Percentiles rank a stretch among this genome's conserved stretches.
phyloP scores from a whole-genome alignment of 2,113 vertebrate genomes.

The Romanogobio albipinnatus region DNA sequence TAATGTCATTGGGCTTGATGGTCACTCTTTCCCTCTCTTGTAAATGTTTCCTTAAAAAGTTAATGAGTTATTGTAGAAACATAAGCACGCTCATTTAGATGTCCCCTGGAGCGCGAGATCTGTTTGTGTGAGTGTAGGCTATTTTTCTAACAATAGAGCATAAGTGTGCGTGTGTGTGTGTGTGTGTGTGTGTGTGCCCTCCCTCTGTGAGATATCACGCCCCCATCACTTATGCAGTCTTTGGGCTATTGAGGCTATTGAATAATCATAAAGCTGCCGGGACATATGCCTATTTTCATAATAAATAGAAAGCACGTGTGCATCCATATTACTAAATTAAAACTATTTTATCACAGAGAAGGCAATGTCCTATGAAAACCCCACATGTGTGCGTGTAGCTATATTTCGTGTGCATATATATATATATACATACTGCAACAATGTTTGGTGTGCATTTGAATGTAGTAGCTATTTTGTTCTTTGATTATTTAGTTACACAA shows the following conservation, averaged over 20 bases:
- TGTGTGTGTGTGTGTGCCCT: not conserved
- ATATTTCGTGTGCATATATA: not conserved
- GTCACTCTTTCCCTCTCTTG: not conserved
- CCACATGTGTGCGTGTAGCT: not conserved
- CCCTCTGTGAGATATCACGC: not conserved
- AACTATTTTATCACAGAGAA: too few relatives aligned
- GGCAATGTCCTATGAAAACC: too few relatives aligned
- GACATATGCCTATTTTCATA: not conserved
- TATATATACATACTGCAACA: not conserved
- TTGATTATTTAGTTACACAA: not conserved
- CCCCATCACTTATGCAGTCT: not conserved
- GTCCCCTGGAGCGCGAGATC: not conserved
- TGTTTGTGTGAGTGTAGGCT: slow-evolving; percentile 1
- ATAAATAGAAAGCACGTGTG: not conserved
- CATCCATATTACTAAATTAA: not conserved
- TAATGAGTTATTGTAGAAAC: not conserved
- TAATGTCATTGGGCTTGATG: not conserved
- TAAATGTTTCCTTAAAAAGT: not conserved
- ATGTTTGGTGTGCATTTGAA: not conserved
- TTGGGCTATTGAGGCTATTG: not conserved
- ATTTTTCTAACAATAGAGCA: slow-evolving; percentile 2
- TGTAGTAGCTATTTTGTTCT: not conserved
- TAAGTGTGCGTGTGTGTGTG: not conserved
- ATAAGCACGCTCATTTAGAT: not conserved
- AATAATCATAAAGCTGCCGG: not conserved